Evolutionary conservation across 2,888 invertebrate species (phyloP), one percentile per base, ranked within the genome.

Genomic region (Cephus nigrinus): DNA sequence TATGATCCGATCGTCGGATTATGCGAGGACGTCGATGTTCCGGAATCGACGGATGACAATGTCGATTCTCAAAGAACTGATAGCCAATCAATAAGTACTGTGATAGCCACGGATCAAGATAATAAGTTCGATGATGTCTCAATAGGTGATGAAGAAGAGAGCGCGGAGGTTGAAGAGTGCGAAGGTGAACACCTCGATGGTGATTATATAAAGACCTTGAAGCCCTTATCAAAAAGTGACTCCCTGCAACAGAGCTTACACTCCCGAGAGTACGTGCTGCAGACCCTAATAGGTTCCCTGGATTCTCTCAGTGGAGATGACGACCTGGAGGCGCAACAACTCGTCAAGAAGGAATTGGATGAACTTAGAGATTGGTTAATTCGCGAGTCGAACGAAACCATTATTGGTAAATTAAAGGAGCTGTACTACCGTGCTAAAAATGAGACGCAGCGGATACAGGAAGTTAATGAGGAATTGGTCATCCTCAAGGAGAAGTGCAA

Each of bases 401-500:
- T 90, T 72, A 76, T 88, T 9, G 84, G 86, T 75, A 88, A 86
- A 81, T 79, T 90, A 12, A 87, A 86, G 75, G 85, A 87, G 69
- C 79, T 88, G 11, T 90, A 89, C 79, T 88, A 88, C 81, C 85
- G 87, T 75, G 81, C 87, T 35, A 88, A 89, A 82, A 90, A 89
- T 36, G 92, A 92, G 83, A 92, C 92, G 86, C 94, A 95, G 36
- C 92, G 94, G 88, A 91, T 95, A 87, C 93, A 93, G 87, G 93
- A 94, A 86, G 92, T 96, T 34, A 95, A 95, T 89, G 95, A 96
- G 89, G 96, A 96, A 91, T 92, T 96, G 85, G 94, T 95, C 78
- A 92, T 94, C 75, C 93, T 96, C 81, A 96, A 96, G 88, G 95
- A 96, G 90, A 93, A 95, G 84, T 96, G 95, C 93, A 94, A 95